Evolutionary conservation across 37 sponge, comb jelly and placozoan species (phyloP).

Genomic region (Hormiphora californensis): DNA sequence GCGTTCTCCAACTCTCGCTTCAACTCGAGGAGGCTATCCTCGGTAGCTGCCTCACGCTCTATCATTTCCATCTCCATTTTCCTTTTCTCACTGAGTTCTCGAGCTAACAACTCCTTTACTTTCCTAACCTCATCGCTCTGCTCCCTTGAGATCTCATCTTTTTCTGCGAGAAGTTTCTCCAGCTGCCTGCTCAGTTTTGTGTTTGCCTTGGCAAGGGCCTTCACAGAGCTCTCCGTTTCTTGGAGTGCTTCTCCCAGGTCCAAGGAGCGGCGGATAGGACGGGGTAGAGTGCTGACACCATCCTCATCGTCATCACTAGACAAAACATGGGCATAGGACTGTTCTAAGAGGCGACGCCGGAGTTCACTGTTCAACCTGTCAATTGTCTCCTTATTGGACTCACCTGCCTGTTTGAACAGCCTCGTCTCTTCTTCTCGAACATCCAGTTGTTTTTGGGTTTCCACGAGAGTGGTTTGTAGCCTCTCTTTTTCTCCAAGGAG

Average conservation of each 20-base stretch:
- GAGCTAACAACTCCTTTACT: background rate
- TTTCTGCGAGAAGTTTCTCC: slow-evolving; percentile 40
- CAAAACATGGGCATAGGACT: slow-evolving; percentile 20
- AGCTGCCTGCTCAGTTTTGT: background rate
- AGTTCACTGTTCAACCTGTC: background rate
- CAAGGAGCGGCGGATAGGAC: background rate
- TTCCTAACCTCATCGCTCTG: background rate
- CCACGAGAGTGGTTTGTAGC: background rate
- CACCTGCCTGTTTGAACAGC: background rate
- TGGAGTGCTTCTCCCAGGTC: slow-evolving; percentile 10
- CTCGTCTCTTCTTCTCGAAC: background rate
- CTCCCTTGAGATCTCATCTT: background rate
- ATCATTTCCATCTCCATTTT: no score
- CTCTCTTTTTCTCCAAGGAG: background rate
- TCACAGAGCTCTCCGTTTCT: slow-evolving; percentile 16
- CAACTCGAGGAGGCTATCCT: background rate
- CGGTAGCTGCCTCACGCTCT: slow-evolving; percentile 13
- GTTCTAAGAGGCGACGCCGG: slow-evolving; percentile 10
- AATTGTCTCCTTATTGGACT: background rate
- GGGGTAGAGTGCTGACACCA: background rate
- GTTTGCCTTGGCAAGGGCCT: slow-evolving; percentile 35
- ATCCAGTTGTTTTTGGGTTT: background rate
- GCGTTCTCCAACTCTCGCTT: background rate
- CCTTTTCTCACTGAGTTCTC: background rate
- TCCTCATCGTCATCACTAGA: slow-evolving; percentile 6